Evolutionary conservation across 2,797 vertebrate genomes (phyloP).

Genomic region (Holocentrus rufus): DNA sequence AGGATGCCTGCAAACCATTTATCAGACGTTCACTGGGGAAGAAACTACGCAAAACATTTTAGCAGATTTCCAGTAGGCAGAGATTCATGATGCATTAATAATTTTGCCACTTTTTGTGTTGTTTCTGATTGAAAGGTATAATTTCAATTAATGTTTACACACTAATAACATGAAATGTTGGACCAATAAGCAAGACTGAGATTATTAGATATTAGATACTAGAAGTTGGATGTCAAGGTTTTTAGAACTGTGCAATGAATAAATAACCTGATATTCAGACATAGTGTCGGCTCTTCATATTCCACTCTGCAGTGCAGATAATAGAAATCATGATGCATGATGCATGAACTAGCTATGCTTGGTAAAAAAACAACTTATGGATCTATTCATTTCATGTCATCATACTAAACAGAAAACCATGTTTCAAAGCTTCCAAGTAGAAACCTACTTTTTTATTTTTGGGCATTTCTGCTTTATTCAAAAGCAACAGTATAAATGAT

Average conservation of each 20-base stretch:
- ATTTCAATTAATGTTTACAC: slow-evolving; percentile 67
- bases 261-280: slow-evolving; percentile 51
- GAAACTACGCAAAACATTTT: slow-evolving; percentile 29
- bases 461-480: too few relatives aligned
- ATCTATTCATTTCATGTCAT: too few relatives aligned
- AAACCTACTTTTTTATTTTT: too few relatives aligned
- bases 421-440: too few relatives aligned
- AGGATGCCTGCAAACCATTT: neutral
- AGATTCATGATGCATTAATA: slow-evolving; percentile 31
- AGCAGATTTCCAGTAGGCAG: neutral
- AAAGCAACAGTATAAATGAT: too few relatives aligned
- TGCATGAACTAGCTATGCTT: too few relatives aligned
- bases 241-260: slow-evolving; percentile 68
- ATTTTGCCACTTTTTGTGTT: slow-evolving; percentile 42
- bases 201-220: slow-evolving; percentile 56
- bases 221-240: slow-evolving; percentile 30
- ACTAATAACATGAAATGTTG: slow-evolving; percentile 52
- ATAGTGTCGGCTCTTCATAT: neutral
- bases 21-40: slow-evolving; percentile 1
- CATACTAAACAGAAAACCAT: too few relatives aligned
- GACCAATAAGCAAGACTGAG: slow-evolving; percentile 65
- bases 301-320: neutral
- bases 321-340: neutral
- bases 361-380: too few relatives aligned
- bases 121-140: slow-evolving; percentile 50